Percentiles rank a stretch among this genome's conserved stretches.
Evolutionary conservation across 1,140 invertebrate genomes (phyloP).

Genomic region (Grapholita molesta): DNA sequence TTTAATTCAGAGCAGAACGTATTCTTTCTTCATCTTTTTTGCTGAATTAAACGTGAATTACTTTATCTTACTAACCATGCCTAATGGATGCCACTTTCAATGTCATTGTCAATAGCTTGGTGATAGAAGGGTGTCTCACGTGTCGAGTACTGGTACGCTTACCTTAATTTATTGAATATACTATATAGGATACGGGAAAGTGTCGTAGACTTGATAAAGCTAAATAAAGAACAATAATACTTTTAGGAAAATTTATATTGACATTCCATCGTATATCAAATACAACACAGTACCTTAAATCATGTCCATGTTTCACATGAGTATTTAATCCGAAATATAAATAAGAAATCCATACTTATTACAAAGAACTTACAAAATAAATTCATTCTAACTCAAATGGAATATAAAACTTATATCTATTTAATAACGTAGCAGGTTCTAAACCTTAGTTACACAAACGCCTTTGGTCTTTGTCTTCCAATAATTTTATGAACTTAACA

Average conservation of each 20-base stretch:
- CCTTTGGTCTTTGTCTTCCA: neutral
- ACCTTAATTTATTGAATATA: too few species aligned
- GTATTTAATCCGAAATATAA: conserved; percentile 41
- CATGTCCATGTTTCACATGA: conserved; percentile 61
- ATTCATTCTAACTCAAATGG: conserved; percentile 30
- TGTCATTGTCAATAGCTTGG: too few species aligned
- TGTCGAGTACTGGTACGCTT: too few species aligned
- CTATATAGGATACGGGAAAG: too few species aligned
- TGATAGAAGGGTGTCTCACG: too few species aligned
- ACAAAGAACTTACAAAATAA: conserved; percentile 20
- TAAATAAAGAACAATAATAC: conserved; percentile 23
- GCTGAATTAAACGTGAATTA: too few species aligned
- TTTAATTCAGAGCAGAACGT: too few species aligned
- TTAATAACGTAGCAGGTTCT: conserved; percentile 9
- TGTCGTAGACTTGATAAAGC: neutral
- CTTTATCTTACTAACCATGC: too few species aligned
- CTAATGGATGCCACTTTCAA: too few species aligned
- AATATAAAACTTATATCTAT: conserved; percentile 28
- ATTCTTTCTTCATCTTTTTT: too few species aligned
- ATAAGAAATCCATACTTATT: neutral
- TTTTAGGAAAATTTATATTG: conserved; percentile 42
- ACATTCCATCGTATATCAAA: conserved; percentile 46
- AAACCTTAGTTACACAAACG: conserved; percentile 9
- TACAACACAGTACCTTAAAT: conserved; percentile 40
- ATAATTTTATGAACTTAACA: neutral